phyloP scores from a whole-genome alignment of 2,888 invertebrate genomes.

The Perithous albicinctus region DNA sequence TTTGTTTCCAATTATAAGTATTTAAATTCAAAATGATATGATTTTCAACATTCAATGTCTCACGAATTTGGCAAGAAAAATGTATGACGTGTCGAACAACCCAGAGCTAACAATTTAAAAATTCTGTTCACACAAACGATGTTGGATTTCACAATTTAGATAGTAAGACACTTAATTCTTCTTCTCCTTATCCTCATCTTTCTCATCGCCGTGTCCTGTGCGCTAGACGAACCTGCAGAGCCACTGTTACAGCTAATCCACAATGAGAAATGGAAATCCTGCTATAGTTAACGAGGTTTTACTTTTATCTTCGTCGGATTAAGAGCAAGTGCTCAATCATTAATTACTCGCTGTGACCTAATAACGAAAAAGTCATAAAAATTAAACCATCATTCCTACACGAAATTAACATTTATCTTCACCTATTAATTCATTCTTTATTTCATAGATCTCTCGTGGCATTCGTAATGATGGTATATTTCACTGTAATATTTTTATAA shows the following conservation, averaged over 20 bases:
- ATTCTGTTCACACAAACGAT: neutral
- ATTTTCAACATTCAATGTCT: neutral
- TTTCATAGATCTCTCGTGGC: neutral
- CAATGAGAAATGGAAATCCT: slow-evolving; percentile 25
- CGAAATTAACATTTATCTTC: neutral
- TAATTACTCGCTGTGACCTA: neutral
- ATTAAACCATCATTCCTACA: neutral
- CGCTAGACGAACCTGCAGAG: neutral
- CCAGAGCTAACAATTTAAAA: no score
- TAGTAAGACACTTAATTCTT: neutral
- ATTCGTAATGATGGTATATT: neutral
- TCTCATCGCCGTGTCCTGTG: neutral
- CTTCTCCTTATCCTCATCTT: slow-evolving; percentile 1
- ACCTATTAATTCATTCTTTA: neutral
- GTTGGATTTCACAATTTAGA: neutral
- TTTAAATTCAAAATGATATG: neutral
- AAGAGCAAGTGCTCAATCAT: neutral
- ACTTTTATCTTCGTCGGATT: slow-evolving; percentile 27
- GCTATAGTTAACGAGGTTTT: slow-evolving; percentile 12
- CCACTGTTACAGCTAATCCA: neutral
- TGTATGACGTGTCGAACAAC: no score
- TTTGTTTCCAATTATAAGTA: neutral
- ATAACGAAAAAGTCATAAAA: slow-evolving; percentile 5
- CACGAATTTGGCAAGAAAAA: neutral
- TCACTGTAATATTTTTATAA: neutral